phyloP scores from a whole-genome alignment of 2,888 invertebrate species.

The Callyntrura sp. region DNA sequence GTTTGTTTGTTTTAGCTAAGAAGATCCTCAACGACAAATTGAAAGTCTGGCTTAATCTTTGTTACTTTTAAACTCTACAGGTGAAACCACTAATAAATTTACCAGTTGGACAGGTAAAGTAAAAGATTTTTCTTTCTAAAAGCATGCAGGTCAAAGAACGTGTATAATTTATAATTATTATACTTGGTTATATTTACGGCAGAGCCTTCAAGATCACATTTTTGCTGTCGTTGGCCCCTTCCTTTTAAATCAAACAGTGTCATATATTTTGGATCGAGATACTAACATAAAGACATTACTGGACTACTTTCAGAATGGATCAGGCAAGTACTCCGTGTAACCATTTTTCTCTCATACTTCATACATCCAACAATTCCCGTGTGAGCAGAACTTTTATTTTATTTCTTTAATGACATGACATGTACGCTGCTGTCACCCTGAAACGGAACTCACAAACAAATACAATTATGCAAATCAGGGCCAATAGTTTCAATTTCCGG shows the following conservation, averaged over 20 bases:
- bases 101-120: conserved; percentile 71
- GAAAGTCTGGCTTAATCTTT: no score
- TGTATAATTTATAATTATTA: not conserved
- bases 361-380: no score
- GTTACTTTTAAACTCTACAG: conserved; percentile 45
- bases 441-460: not conserved
- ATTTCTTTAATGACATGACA: not conserved
- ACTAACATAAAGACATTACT: conserved; percentile 68
- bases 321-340: no score
- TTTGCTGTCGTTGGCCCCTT: conserved; percentile 80
- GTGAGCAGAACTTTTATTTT: no score
- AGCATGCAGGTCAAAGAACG: no score
- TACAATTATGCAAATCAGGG: not conserved
- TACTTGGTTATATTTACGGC: not conserved
- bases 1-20: no score
- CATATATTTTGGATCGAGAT: conserved; percentile 80
- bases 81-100: conserved; percentile 72
- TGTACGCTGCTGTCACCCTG: not conserved
- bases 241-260: conserved; percentile 76
- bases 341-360: no score
- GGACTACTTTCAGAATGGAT: conserved; percentile 78
- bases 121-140: not conserved
- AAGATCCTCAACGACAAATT: not conserved
- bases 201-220: conserved; percentile 73
- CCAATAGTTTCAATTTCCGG: conserved; percentile 76